These are phyloP conservation scores for Pseudomugil tenellus DNA, from an alignment of 2,797 vertebrate genomes.

Conservation along the genomic window DNA sequence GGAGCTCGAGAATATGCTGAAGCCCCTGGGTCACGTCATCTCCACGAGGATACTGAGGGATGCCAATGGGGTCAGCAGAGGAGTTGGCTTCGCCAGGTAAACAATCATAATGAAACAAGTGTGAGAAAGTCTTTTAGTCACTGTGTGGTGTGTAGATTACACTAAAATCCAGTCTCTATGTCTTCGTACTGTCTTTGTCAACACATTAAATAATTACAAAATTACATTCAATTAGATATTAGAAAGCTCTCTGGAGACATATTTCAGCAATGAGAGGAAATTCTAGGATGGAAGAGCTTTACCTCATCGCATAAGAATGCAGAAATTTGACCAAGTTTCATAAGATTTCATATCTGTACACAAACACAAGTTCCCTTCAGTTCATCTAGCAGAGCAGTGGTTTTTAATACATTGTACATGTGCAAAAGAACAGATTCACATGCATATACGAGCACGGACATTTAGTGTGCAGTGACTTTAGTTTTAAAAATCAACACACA, in stretches of 20 bases:
- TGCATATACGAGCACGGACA: not conserved
- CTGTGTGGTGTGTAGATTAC: not conserved
- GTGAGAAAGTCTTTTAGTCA: not conserved
- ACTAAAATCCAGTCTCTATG: not conserved
- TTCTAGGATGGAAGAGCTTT: not conserved
- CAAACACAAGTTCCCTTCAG: not conserved
- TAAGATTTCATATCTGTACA: not conserved
- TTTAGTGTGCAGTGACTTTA: not conserved
- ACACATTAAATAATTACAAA: too few species aligned
- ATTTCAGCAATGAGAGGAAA: not conserved
- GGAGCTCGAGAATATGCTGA: constrained; percentile 97
- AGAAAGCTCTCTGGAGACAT: not conserved
- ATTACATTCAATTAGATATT: too few species aligned
- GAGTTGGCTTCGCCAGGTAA: constrained; percentile 97
- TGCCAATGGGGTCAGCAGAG: constrained; percentile 96
- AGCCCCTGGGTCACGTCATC: constrained; percentile 97
- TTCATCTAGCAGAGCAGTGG: not conserved
- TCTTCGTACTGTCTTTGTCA: not conserved
- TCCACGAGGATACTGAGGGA: constrained; percentile 98
- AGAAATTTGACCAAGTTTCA: not conserved
- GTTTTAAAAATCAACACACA: not conserved
- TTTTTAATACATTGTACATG: not conserved
- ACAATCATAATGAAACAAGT: not conserved
- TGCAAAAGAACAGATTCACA: constrained; percentile 4
- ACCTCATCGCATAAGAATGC: not conserved